A percentile compares a stretch with the other conserved stretches of the same genome.
These are phyloP conservation scores for Gastrophysa polygoni DNA, from an alignment of 2,888 invertebrate genomes.

Conservation along the genomic window DNA sequence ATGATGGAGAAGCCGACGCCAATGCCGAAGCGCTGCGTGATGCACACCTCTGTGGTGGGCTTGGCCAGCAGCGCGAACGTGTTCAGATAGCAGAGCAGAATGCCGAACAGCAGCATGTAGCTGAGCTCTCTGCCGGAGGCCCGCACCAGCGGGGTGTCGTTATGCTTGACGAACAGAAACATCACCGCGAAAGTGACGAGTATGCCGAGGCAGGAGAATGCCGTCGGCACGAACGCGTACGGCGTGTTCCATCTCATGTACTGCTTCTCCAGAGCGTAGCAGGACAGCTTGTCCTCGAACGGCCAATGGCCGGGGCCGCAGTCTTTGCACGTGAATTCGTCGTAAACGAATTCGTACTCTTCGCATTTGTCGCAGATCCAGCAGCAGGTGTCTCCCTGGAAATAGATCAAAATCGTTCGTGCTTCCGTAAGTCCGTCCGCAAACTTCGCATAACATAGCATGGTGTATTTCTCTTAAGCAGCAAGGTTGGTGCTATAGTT, in stretches of 20 bases:
- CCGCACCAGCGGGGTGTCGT: constrained; percentile 70
- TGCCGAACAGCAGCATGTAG: constrained; percentile 67
- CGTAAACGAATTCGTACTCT: constrained; percentile 68
- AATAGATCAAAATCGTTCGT: constrained; percentile 14
- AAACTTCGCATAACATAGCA: too few species aligned
- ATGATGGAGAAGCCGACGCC: constrained; percentile 71
- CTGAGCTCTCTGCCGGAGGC: constrained; percentile 68
- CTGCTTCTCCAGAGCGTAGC: constrained; percentile 66
- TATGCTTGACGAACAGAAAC: constrained; percentile 66
- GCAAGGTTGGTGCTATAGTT: too few species aligned
- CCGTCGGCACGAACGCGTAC: constrained; percentile 69
- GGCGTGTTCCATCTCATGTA: constrained; percentile 71
- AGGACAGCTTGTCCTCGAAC: constrained; percentile 65
- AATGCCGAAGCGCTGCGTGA: constrained; percentile 67
- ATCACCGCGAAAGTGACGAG: constrained; percentile 66
- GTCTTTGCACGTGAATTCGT: constrained; percentile 69
- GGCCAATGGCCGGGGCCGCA: constrained; percentile 71
- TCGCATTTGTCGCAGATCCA: constrained; percentile 80
- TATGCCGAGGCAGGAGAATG: constrained; percentile 68
- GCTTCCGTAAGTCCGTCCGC: too few species aligned
- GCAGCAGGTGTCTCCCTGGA: constrained; percentile 71
- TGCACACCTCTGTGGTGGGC: constrained; percentile 65
- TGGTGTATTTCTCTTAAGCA: too few species aligned
- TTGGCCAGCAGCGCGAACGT: constrained; percentile 66
- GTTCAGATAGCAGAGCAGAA: constrained; percentile 67